Percentiles rank a stretch among this genome's conserved stretches.
These are phyloP conservation scores for Cottoperca gobio DNA, from an alignment of 2,797 vertebrate species.

Conservation along the genomic window DNA sequence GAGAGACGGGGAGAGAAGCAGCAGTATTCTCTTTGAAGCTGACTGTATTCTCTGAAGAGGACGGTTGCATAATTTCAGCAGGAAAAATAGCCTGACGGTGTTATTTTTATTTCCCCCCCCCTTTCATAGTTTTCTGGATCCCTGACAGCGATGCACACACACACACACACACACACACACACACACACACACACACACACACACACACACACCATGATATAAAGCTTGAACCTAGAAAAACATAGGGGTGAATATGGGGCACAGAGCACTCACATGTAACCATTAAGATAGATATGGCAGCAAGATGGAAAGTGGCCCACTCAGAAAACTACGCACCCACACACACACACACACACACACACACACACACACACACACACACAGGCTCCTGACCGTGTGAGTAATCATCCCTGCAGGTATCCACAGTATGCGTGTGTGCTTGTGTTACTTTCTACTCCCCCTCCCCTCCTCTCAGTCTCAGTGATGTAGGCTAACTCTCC, in stretches of 20 bases:
- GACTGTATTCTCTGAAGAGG: conserved; percentile 64
- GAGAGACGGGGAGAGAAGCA: conserved; percentile 40
- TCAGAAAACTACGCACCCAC: conserved; percentile 53
- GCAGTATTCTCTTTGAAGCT: conserved; percentile 78
- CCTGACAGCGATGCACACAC: conserved; percentile 8
- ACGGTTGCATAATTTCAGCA: conserved; percentile 66
- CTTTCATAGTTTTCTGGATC: conserved; percentile 20
- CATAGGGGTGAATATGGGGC: not conserved
- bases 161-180: too few species aligned
- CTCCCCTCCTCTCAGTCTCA: conserved; percentile 51
- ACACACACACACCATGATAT: not conserved
- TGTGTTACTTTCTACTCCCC: conserved; percentile 34
- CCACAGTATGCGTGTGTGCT: conserved; percentile 19
- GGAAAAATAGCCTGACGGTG: conserved; percentile 50
- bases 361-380: conserved; percentile 60
- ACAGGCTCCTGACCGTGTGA: conserved; percentile 64
- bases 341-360: conserved; percentile 55
- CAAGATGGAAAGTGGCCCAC: conserved; percentile 50
- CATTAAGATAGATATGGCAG: conserved; percentile 33
- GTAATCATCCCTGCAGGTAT: conserved; percentile 74
- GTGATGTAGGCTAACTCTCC: conserved; percentile 64
- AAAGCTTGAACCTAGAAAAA: conserved; percentile 5
- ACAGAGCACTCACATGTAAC: conserved; percentile 9
- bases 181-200: too few species aligned
- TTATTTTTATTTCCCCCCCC: conserved; percentile 28